These are phyloP conservation scores for Adelognathus sp. DNA, from an alignment of 2,888 invertebrate species.

Conservation along the genomic window DNA sequence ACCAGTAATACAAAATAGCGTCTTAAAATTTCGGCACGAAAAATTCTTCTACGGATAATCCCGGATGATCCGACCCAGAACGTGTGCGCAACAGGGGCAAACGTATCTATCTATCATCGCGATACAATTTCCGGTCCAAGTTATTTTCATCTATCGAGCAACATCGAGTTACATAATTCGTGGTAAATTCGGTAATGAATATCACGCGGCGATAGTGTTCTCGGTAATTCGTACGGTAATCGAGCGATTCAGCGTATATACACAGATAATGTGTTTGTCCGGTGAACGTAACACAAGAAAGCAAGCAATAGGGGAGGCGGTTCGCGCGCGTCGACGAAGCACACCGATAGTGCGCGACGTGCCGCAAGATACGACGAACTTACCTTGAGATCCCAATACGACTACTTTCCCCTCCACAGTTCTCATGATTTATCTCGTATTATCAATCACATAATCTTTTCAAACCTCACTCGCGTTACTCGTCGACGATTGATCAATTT, in stretches of 20 bases:
- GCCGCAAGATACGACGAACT: constrained; percentile 63
- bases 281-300: neutral
- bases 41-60: constrained; percentile 40
- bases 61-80: constrained; percentile 22
- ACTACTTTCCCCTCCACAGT: constrained; percentile 93
- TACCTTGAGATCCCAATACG: constrained; percentile 91
- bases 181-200: neutral
- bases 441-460: constrained; percentile 25
- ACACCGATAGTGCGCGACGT: neutral
- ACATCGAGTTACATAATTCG: neutral
- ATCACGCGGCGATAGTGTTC: neutral
- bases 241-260: neutral
- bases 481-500: neutral
- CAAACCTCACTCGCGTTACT: neutral
- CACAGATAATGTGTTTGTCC: neutral
- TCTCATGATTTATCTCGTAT: constrained; percentile 83
- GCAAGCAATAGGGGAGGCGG: neutral
- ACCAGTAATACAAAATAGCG: neutral
- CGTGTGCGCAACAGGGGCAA: constrained; percentile 10
- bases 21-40: constrained; percentile 8
- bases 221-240: neutral
- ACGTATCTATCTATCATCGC: neutral
- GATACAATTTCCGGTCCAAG: neutral
- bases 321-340: neutral
- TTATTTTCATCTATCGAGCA: neutral